Conservation (phyloP, 2,797 vertebrate species). For the Catamblyrhynchus diadema region DNA sequence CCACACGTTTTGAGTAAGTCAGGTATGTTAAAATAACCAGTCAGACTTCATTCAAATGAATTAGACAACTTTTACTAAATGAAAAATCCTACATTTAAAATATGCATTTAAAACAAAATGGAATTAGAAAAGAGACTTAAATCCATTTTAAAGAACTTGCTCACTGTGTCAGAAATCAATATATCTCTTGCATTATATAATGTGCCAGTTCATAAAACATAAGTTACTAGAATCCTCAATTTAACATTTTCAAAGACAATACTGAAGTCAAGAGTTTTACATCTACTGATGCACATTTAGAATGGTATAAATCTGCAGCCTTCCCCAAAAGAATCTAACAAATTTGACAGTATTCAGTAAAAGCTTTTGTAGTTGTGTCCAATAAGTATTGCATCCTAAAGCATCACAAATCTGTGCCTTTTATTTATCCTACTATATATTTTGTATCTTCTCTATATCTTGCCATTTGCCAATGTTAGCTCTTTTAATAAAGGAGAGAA, state of each 20-base stretch:
- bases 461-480: constrained; percentile 68
- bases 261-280: constrained; percentile 76
- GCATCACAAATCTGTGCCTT: constrained; percentile 52
- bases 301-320: constrained; percentile 74
- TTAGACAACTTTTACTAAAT: constrained; percentile 84
- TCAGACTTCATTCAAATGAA: constrained; percentile 78
- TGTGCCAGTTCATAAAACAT: constrained; percentile 73
- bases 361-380: constrained; percentile 66
- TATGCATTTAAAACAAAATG: constrained; percentile 79
- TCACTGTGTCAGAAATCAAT: constrained; percentile 76
- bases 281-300: constrained; percentile 72
- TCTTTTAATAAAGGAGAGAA: constrained; percentile 64
- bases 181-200: constrained; percentile 72
- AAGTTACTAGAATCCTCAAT: constrained; percentile 74
- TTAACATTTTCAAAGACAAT: constrained; percentile 76
- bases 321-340: constrained; percentile 66
- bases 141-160: constrained; percentile 74
- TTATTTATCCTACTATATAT: constrained; percentile 45
- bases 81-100: constrained; percentile 81
- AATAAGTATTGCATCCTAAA: constrained; percentile 55
- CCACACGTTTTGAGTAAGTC: neutral
- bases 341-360: constrained; percentile 72
- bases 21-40: constrained; percentile 70
- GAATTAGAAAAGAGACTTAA: constrained; percentile 77
- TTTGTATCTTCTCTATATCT: constrained; percentile 49